These are phyloP conservation scores for Tetramorium bicarinatum DNA, from an alignment of 2,888 invertebrate genomes.

Conservation along the genomic window DNA sequence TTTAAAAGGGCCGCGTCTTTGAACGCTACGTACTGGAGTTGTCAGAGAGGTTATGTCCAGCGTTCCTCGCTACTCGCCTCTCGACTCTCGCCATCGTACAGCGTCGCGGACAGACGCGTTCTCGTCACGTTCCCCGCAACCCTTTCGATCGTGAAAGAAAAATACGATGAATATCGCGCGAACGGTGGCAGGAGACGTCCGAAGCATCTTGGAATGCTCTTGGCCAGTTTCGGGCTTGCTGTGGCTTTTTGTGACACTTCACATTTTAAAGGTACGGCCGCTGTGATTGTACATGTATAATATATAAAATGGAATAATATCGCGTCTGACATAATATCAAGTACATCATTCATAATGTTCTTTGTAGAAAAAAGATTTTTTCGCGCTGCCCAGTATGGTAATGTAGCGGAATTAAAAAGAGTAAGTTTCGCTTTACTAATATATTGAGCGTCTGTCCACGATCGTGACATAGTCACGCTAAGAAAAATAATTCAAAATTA, in stretches of 20 bases:
- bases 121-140: conserved; percentile 11
- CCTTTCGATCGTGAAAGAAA: conserved; percentile 26
- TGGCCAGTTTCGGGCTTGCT: conserved; percentile 75
- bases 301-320: too few species aligned
- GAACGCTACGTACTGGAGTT: conserved; percentile 35
- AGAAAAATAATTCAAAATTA: background rate
- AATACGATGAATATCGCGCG: conserved; percentile 45
- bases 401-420: conserved; percentile 86
- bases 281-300: background rate
- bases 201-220: conserved; percentile 64
- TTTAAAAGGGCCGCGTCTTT: conserved; percentile 40
- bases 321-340: background rate
- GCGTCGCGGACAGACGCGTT: conserved; percentile 53
- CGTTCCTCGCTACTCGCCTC: conserved; percentile 42
- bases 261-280: conserved; percentile 74
- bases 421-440: conserved; percentile 78
- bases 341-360: background rate
- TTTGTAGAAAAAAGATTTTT: conserved; percentile 87
- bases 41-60: conserved; percentile 77
- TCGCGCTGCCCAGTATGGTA: conserved; percentile 87
- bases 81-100: conserved; percentile 64
- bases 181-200: conserved; percentile 44
- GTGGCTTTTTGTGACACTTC: conserved; percentile 75
- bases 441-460: background rate
- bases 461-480: background rate